Evolutionary conservation across 2,888 invertebrate species (phyloP).

Genomic region (Horisme vitalbata): DNA sequence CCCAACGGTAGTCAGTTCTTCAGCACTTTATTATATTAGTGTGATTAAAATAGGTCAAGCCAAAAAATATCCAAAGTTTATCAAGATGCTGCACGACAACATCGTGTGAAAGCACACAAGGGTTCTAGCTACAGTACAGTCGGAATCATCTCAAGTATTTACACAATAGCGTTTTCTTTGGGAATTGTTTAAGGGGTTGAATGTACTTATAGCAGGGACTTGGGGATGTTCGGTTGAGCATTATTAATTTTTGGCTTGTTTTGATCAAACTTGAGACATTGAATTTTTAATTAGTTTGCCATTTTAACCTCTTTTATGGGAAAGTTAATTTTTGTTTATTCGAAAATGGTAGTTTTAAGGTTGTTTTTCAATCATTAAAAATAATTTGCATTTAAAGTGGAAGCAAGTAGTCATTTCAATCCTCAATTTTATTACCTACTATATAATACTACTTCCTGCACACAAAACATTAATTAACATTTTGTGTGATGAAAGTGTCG

Average conservation of each 20-base stretch:
- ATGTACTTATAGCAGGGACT: slow-evolving; percentile 33
- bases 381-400: too few species aligned
- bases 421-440: too few species aligned
- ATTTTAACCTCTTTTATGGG: slow-evolving; percentile 2
- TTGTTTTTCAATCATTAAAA: neutral
- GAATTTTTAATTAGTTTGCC: slow-evolving; percentile 19
- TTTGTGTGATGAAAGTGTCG: too few species aligned
- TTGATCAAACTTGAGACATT: slow-evolving; percentile 19
- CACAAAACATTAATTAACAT: too few species aligned
- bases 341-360: too few species aligned
- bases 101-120: slow-evolving; percentile 9
- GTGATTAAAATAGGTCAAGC: too few species aligned
- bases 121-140: slow-evolving; percentile 47
- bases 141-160: slow-evolving; percentile 57
- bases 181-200: slow-evolving; percentile 48
- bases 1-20: too few species aligned
- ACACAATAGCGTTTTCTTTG: slow-evolving; percentile 48
- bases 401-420: too few species aligned
- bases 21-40: too few species aligned
- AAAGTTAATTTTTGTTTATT: neutral
- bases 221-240: slow-evolving; percentile 25
- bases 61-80: neutral
- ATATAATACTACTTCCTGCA: too few species aligned
- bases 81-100: neutral
- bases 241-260: slow-evolving; percentile 25